These are phyloP conservation scores for Hippocampus mohnikei DNA, from an alignment of 2,113 vertebrate species.

Conservation along the genomic window DNA sequence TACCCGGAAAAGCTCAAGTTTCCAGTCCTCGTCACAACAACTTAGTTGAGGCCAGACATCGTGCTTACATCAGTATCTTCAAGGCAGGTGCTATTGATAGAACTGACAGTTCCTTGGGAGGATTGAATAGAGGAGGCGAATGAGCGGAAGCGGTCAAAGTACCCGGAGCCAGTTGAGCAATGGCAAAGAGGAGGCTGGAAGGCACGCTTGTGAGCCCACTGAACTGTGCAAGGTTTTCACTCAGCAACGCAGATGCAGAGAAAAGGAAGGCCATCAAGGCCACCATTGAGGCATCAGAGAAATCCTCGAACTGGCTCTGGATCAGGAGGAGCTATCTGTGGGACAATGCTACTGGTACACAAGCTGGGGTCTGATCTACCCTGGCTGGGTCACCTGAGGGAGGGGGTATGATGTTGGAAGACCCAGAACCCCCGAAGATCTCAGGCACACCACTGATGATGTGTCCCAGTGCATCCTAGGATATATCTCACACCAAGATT, in stretches of 20 bases:
- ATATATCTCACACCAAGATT: too few species aligned
- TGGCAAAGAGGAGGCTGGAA: neutral
- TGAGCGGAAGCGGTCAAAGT: neutral
- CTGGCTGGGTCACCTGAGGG: too few species aligned
- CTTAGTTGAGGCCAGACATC: too few species aligned
- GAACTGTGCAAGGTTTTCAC: neutral
- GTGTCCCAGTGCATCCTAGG: too few species aligned
- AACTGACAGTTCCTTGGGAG: neutral
- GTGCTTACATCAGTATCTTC: too few species aligned
- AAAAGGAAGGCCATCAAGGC: neutral
- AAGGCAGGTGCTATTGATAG: too few species aligned
- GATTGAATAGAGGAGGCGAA: neutral
- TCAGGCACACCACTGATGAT: too few species aligned
- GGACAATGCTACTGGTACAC: neutral
- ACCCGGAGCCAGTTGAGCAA: neutral
- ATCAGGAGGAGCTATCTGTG: neutral
- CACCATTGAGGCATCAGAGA: neutral
- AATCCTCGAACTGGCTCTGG: neutral
- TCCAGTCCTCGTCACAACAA: too few species aligned
- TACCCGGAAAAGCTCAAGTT: too few species aligned
- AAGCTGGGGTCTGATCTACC: neutral
- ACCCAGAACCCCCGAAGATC: too few species aligned
- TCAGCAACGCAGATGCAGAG: neutral
- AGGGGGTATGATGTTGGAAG: too few species aligned
- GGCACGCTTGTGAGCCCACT: neutral